Base-by-base conservation (phyloP, 2,113 vertebrate genomes). In the Lepus americanus region DNA sequence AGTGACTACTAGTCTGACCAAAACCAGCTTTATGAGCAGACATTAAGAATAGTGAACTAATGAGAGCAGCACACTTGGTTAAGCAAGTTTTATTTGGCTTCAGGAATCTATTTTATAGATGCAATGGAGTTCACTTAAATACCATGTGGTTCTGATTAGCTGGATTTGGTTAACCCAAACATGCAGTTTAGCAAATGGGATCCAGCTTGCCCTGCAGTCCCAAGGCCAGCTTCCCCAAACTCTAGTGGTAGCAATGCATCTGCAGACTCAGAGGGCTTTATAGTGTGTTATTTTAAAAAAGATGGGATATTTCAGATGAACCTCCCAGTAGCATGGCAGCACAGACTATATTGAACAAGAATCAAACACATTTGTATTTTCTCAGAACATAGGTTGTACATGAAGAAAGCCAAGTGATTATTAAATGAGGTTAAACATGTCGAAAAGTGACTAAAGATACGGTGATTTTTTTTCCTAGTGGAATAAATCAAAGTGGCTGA, bases 121-220 rank as follows among this genome's bases (percentile, higher is more conserved):
- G 61, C 33, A 73, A 83, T 90, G 82, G 31, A 82, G 55, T 70
- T 76, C 73, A 86, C 29, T 78, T 84, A 80, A 93, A 66, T 72
- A 49, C 63, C 4, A 1, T 23, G 55, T 82, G 94, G 87, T 55
- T 96, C 76, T 74, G 83, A 80, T 95, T 84, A 85, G 82, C 90
- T 39, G 89, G 78, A 73, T 92, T 91, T 86, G 83, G 87, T 94
- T 96, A 94, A 89, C 93, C 88, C 31, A 96, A 96, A 92, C 59
- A 74, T 33, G 11, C 9, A 94, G 89, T 93, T 92, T 93, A 87
- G 76, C 63, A 87, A 91, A 93, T 93, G 69, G 49, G 89, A 88
- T 73, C 73, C 89, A 67, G 76, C 90, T 95, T 89, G 25, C 19
- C 67, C 72, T 93, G 11, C 25, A 85, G 29, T 78, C 36, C 70